Conservation (phyloP, 2,797 vertebrate species). For the Phalanger gymnotis region DNA sequence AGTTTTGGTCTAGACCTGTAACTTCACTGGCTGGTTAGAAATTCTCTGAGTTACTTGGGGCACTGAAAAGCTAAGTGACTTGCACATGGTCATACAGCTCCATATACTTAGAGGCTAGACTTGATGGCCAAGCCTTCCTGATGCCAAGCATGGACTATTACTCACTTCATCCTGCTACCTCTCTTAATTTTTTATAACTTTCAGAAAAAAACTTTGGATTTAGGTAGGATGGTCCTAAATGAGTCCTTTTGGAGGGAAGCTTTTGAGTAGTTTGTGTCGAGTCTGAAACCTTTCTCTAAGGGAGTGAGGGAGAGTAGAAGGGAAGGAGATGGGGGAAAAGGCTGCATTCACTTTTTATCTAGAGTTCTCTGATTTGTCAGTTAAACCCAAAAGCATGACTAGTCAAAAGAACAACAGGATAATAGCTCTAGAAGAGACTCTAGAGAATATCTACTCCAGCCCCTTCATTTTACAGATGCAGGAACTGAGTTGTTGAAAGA, state of each 20-base stretch:
- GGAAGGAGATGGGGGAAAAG: background rate
- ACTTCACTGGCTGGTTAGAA: conserved; percentile 11
- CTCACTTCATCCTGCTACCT: background rate
- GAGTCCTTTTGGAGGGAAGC: background rate
- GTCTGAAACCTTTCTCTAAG: background rate
- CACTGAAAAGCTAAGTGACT: background rate
- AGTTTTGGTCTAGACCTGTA: background rate
- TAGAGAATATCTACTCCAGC: background rate
- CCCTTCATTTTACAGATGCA: background rate
- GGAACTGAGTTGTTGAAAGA: background rate
- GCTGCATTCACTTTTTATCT: background rate
- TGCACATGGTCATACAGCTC: background rate
- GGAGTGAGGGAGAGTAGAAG: background rate
- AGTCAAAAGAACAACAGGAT: background rate
- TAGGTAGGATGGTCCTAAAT: background rate
- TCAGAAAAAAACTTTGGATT: background rate
- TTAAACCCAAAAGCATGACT: background rate
- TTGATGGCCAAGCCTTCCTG: background rate
- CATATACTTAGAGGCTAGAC: background rate
- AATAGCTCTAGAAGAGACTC: background rate
- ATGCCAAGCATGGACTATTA: background rate
- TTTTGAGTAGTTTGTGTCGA: background rate
- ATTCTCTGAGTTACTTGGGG: conserved; percentile 1
- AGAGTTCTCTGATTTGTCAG: background rate
- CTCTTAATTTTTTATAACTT: background rate